Base-by-base conservation (phyloP, 2,113 vertebrate species). In the Brachirus orientalis region DNA sequence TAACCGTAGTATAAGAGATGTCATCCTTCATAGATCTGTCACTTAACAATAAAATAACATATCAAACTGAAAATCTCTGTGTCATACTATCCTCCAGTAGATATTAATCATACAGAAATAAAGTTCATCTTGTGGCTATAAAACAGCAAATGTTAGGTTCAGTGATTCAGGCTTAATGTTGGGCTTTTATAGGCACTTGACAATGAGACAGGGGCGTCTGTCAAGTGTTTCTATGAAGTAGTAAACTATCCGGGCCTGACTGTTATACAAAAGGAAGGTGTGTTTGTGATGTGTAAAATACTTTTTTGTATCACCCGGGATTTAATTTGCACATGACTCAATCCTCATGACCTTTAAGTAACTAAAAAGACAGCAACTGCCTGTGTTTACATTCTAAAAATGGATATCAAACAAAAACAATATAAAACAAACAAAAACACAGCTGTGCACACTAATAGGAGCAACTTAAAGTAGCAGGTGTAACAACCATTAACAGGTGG, bases 101-200 rank as follows among this genome's bases (percentile, higher is more conserved):
- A 14, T 13, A 41, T 61, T n/a, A 53, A 72, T 60, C 13, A 44
- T 48, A 46, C 4, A 28, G 11, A 43, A 66, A 43, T 19, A 12
- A 1, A n/a, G 18, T 18, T 36, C 13, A 48, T 6, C 19, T 13
- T 18, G 50, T 35, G 12, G 17, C 16, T 33, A 55, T 63, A 18
- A 40, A 44, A 62, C 35, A 38, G 12, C 1, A 16, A 33, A 8
- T 16, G 38, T 53, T 16, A 9, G 64, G 11, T 43, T 16, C 16
- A n/a, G 7, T 28, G 38, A 16, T 17, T 44, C 12, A 3, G 36
- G 19, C 17, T 58, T 53, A n/a, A 46, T n/a, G 8, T 16, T 36
- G 7, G 17, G 33, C 37, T 36, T 59, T 62, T 59, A 18, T 38
- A 63, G 22, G 10, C 3, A 14, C 48, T 7, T 44, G 36, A 46